phyloP scores from a whole-genome alignment of 1,140 invertebrate genomes.

The Hirudo medicinalis region DNA sequence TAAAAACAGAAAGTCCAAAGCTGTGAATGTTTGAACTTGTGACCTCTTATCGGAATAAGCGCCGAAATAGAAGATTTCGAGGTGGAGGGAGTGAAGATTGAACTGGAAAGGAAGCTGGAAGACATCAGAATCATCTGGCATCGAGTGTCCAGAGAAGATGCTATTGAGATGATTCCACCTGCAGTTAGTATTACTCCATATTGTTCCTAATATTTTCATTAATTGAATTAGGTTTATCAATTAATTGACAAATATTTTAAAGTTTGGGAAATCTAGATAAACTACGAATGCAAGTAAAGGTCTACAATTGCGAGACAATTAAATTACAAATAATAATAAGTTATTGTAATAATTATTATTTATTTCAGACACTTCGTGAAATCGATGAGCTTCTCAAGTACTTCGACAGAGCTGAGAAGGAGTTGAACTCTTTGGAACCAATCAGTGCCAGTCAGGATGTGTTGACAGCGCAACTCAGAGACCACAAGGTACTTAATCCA shows the following conservation, averaged over 20 bases:
- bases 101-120: constrained; percentile 9
- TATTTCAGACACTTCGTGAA: constrained; percentile 34
- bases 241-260: too few species aligned
- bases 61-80: neutral
- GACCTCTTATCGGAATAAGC: neutral
- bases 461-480: constrained; percentile 76
- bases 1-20: too few species aligned
- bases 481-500: constrained; percentile 54
- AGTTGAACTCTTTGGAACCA: constrained; percentile 72
- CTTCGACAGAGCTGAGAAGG: constrained; percentile 71
- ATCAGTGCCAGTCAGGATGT: constrained; percentile 75
- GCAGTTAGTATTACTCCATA: neutral
- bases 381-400: constrained; percentile 64
- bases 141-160: constrained; percentile 12
- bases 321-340: neutral
- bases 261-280: too few species aligned
- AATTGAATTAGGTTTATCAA: too few species aligned
- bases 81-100: neutral
- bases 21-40: too few species aligned
- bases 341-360: neutral
- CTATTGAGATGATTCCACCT: constrained; percentile 10
- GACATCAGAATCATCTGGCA: neutral
- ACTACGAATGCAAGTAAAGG: too few species aligned
- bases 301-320: too few species aligned
- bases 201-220: constrained; percentile 15